A percentile compares a stretch with the other conserved stretches of the same genome.
Evolutionary conservation across 2,888 invertebrate genomes (phyloP).

Genomic region (Trachelus tabidus): DNA sequence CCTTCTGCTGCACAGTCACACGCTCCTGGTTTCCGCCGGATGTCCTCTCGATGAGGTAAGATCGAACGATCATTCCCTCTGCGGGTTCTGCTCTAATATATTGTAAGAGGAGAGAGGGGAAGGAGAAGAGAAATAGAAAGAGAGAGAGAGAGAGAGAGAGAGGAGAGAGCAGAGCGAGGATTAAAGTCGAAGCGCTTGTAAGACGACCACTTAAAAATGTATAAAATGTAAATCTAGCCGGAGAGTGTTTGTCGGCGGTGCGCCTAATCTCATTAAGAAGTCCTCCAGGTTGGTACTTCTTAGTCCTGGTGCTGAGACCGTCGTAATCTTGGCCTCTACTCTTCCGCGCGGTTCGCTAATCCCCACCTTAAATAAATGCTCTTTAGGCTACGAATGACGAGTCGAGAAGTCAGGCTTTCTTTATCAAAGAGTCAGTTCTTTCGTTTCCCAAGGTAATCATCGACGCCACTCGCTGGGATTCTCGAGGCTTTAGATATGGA

Average conservation of each 20-base stretch:
- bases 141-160: too few species aligned
- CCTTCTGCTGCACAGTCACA: conserved; percentile 88
- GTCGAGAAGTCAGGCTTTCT: conserved; percentile 37
- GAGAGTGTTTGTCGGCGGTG: conserved; percentile 60
- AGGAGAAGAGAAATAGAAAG: too few species aligned
- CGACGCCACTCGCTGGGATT: background rate
- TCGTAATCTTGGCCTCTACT: background rate
- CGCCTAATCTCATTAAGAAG: conserved; percentile 66
- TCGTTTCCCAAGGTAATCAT: background rate
- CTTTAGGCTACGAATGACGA: conserved; percentile 49
- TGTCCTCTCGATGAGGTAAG: conserved; percentile 96
- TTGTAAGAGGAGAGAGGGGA: background rate
- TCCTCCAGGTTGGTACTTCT: conserved; percentile 51
- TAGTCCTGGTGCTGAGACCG: conserved; percentile 21
- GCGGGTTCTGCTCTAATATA: background rate
- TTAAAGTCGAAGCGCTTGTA: conserved; percentile 30
- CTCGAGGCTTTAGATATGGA: background rate
- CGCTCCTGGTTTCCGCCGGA: conserved; percentile 86
- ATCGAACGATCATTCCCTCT: conserved; percentile 14
- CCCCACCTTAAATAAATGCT: conserved; percentile 62
- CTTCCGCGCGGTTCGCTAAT: conserved; percentile 49
- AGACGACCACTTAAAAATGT: conserved; percentile 61
- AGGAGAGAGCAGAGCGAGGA: conserved; percentile 10
- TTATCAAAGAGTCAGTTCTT: background rate
- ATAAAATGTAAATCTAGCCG: conserved; percentile 64